Conservation (phyloP, 2,113 vertebrate genomes). For the Mungos mungo region DNA sequence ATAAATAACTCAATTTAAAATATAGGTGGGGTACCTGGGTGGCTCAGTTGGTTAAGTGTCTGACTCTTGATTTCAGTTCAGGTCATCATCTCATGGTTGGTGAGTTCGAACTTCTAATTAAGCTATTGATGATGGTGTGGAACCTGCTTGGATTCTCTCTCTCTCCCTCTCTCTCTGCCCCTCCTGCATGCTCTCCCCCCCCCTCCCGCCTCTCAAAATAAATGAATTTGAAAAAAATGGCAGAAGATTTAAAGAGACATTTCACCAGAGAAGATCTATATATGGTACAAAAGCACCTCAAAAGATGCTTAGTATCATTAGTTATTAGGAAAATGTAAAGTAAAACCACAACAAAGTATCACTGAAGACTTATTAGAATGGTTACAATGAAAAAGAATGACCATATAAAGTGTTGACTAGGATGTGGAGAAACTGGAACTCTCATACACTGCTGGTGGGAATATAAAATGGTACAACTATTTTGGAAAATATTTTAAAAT, state of each 20-base stretch:
- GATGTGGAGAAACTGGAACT: background rate
- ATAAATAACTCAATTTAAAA: background rate
- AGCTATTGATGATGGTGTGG: no score
- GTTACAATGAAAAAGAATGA: background rate
- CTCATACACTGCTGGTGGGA: background rate
- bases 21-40: background rate
- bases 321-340: conserved; percentile 7
- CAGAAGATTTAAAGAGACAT: background rate
- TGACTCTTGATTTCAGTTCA: no score
- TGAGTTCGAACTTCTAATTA: no score
- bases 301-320: background rate
- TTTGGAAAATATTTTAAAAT: background rate
- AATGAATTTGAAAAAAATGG: no score
- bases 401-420: background rate
- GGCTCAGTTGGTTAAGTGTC: no score
- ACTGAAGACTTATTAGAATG: background rate
- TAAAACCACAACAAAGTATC: background rate
- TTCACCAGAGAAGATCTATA: background rate
- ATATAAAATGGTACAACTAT: background rate
- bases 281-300: background rate
- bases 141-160: no score
- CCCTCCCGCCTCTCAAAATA: no score
- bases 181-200: no score
- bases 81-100: no score
- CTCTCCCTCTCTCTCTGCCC: no score